Percentiles rank a stretch among this genome's conserved stretches.
These are phyloP conservation scores for Indri indri DNA, from an alignment of 2,113 vertebrate species.

Conservation along the genomic window DNA sequence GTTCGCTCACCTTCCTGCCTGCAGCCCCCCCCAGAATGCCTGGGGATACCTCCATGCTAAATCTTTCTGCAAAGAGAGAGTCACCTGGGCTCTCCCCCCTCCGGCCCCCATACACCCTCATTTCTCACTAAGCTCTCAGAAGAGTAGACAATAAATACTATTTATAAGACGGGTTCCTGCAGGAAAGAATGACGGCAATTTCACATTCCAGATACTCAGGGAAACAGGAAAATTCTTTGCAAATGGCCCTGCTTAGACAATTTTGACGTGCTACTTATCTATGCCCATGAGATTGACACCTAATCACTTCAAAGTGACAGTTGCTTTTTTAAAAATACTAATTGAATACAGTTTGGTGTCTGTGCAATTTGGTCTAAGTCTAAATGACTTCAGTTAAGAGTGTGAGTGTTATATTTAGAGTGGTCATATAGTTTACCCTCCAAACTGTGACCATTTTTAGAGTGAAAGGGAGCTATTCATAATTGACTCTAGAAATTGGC, in stretches of 20 bases:
- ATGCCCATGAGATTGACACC: background rate
- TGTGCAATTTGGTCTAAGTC: background rate
- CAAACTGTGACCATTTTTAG: background rate
- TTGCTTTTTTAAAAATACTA: background rate
- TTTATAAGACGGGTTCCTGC: background rate
- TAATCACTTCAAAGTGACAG: background rate
- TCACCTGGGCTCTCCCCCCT: background rate
- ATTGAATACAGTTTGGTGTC: background rate
- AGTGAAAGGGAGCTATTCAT: background rate
- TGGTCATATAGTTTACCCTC: background rate
- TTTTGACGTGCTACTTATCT: background rate
- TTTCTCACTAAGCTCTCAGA: background rate
- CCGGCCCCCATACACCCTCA: background rate
- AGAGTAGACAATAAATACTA: background rate
- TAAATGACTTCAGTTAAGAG: background rate
- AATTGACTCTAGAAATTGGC: background rate
- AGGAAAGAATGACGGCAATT: conserved; percentile 4
- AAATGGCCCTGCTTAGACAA: background rate
- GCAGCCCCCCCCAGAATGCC: background rate
- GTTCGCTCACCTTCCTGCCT: background rate
- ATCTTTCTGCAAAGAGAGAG: background rate
- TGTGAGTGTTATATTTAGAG: background rate
- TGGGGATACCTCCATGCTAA: background rate
- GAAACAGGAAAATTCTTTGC: background rate
- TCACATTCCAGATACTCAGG: background rate